Evolutionary conservation across 2,797 vertebrate species (phyloP).

Genomic region (Periparus ater): DNA sequence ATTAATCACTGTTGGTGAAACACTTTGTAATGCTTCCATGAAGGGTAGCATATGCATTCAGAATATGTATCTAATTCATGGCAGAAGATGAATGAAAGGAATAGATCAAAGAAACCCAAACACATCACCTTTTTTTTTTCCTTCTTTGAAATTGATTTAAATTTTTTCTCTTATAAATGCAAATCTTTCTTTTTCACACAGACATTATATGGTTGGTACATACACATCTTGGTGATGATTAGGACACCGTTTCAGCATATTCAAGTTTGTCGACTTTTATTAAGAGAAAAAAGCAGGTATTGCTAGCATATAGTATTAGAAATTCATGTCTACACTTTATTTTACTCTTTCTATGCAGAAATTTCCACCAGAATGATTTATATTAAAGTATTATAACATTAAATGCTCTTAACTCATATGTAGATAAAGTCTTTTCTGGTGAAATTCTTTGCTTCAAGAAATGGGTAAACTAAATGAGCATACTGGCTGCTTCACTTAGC

Average conservation of each 20-base stretch:
- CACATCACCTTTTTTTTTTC: not conserved
- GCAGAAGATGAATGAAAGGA: not conserved
- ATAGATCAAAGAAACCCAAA: not conserved
- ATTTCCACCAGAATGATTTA: not conserved
- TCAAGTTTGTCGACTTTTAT: not conserved
- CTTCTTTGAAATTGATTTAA: not conserved
- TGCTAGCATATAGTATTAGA: not conserved
- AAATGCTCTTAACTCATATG: not conserved
- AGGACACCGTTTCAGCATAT: not conserved
- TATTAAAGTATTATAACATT: not conserved
- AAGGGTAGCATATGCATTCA: not conserved
- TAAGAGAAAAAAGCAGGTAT: not conserved
- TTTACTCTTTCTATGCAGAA: not conserved
- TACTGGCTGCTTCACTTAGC: conserved; percentile 23
- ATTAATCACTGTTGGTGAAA: not conserved
- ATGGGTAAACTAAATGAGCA: conserved; percentile 7
- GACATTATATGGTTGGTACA: not conserved
- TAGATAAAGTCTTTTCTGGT: not conserved
- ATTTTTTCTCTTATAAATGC: not conserved
- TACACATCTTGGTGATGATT: not conserved
- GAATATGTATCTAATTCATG: not conserved
- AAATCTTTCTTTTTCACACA: not conserved
- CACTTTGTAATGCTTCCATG: not conserved
- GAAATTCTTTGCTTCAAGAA: not conserved
- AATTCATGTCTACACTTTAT: not conserved